These are phyloP conservation scores for Rhinatrema bivittatum DNA, from an alignment of 2,797 vertebrate genomes.

Conservation along the genomic window DNA sequence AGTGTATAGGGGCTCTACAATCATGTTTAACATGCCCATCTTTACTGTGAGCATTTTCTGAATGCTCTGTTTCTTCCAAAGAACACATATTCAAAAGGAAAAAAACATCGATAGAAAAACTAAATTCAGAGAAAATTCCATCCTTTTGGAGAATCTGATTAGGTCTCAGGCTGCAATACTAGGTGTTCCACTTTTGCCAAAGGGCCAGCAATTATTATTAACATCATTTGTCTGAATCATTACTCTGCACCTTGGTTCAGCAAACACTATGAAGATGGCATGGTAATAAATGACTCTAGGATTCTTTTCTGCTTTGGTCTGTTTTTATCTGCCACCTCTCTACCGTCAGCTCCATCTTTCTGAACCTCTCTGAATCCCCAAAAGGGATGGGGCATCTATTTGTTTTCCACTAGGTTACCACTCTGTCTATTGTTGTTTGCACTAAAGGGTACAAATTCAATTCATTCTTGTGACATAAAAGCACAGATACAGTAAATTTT, in stretches of 20 bases:
- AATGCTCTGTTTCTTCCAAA: slow-evolving; percentile 36
- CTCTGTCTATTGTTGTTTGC: slow-evolving; percentile 96
- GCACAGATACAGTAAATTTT: slow-evolving; percentile 75
- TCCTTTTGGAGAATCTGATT: slow-evolving; percentile 57
- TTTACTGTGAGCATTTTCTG: too few relatives aligned
- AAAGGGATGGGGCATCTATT: slow-evolving; percentile 89
- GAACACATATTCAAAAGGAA: slow-evolving; percentile 34
- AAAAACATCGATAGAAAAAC: slow-evolving; percentile 36
- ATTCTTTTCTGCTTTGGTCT: slow-evolving; percentile 83
- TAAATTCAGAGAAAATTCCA: slow-evolving; percentile 42
- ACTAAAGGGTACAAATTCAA: slow-evolving; percentile 97
- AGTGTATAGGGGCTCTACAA: too few relatives aligned
- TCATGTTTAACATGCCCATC: too few relatives aligned
- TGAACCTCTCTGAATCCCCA: slow-evolving; percentile 82
- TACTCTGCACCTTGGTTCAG: slow-evolving; percentile 86
- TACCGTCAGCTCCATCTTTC: slow-evolving; percentile 67
- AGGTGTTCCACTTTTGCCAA: slow-evolving; percentile 74
- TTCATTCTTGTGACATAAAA: slow-evolving; percentile 97
- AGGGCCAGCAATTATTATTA: slow-evolving; percentile 93
- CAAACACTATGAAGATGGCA: slow-evolving; percentile 85
- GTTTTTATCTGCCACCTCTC: slow-evolving; percentile 86
- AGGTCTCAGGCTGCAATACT: slow-evolving; percentile 59
- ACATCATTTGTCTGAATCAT: slow-evolving; percentile 96
- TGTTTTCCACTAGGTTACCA: slow-evolving; percentile 95
- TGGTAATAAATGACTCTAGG: slow-evolving; percentile 92